Conservation (phyloP, 2,888 invertebrate species). For the Neuroscelio doddi region DNA sequence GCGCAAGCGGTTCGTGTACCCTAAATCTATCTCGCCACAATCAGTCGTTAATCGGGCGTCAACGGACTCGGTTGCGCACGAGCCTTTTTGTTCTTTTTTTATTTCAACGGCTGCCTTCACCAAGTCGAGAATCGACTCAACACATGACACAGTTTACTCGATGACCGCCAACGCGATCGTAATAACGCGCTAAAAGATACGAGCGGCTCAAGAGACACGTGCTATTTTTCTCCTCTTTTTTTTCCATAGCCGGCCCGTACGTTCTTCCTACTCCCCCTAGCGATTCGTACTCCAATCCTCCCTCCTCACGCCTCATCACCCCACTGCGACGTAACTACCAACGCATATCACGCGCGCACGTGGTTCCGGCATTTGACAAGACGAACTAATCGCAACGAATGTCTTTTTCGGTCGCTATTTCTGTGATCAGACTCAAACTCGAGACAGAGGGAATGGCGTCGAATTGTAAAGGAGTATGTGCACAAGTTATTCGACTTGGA, state of each 20-base stretch:
- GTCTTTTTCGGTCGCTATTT: constrained; percentile 11
- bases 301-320: constrained; percentile 9
- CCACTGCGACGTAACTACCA: constrained; percentile 2
- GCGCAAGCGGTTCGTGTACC: constrained; percentile 51
- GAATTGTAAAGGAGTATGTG: background rate
- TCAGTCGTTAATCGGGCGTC: constrained; percentile 65
- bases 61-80: constrained; percentile 58
- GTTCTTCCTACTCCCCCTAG: constrained; percentile 9
- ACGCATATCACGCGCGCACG: constrained; percentile 34
- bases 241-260: constrained; percentile 9
- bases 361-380: constrained; percentile 33
- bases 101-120: constrained; percentile 12
- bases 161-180: background rate
- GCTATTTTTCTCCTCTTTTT: constrained; percentile 18
- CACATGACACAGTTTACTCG: constrained; percentile 3
- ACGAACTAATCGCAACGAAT: constrained; percentile 26
- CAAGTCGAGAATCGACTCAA: background rate
- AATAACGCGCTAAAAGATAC: background rate
- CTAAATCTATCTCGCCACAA: constrained; percentile 66
- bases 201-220: constrained; percentile 22
- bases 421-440: too few relatives aligned
- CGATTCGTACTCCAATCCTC: background rate
- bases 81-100: constrained; percentile 35
- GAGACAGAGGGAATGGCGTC: constrained; percentile 1
- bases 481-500: background rate